phyloP scores from a whole-genome alignment of 2,888 invertebrate species.

The Macropis europaea region DNA sequence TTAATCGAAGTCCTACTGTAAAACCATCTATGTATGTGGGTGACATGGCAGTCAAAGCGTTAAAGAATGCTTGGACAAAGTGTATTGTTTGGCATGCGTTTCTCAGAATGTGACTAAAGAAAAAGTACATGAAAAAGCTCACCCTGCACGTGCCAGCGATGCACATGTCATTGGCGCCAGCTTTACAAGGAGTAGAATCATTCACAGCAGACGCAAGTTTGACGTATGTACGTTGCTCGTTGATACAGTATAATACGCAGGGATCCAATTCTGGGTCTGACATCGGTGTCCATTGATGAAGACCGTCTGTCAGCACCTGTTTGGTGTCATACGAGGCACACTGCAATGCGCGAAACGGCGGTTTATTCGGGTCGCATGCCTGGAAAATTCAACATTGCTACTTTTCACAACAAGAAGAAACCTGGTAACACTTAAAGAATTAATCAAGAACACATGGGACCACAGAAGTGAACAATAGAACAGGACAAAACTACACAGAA shows the following conservation, averaged over 20 bases:
- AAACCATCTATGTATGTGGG: no score
- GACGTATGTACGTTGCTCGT: constrained; percentile 87
- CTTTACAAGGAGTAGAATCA: constrained; percentile 92
- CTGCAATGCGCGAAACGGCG: constrained; percentile 88
- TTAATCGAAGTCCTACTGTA: no score
- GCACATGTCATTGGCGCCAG: constrained; percentile 92
- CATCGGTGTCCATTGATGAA: constrained; percentile 85
- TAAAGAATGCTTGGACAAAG: no score
- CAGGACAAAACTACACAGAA: no score
- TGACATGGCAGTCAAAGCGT: no score
- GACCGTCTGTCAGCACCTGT: constrained; percentile 55
- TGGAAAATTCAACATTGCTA: constrained; percentile 31
- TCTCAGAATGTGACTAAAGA: no score
- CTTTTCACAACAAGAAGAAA: no score
- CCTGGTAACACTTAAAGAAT: no score
- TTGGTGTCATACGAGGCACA: constrained; percentile 87
- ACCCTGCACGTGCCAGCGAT: constrained; percentile 89
- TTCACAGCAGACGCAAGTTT: constrained; percentile 88
- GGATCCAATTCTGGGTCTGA: constrained; percentile 83
- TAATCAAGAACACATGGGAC: no score
- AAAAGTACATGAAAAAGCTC: constrained; percentile 63
- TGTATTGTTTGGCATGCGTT: no score
- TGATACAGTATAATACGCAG: constrained; percentile 91
- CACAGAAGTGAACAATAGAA: no score
- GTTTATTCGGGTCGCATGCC: constrained; percentile 85